These are phyloP conservation scores for Chlorodrepanis virens DNA, from an alignment of 2,113 vertebrate species.

Conservation along the genomic window DNA sequence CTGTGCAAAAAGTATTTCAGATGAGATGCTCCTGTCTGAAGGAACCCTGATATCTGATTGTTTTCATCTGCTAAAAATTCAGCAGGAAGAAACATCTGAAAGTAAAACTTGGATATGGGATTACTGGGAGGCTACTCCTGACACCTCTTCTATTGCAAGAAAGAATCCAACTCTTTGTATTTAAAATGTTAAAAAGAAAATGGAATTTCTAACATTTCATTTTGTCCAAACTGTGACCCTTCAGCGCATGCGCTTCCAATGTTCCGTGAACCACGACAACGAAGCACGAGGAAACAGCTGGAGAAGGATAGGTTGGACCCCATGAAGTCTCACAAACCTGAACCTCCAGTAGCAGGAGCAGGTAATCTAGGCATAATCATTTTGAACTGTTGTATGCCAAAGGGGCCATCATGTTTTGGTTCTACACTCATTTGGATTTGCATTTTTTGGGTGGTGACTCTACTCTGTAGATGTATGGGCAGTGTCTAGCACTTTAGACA, in stretches of 20 bases:
- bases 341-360: conserved; percentile 96
- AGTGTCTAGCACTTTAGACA: background rate
- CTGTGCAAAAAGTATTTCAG: background rate
- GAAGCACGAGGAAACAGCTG: conserved; percentile 94
- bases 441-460: background rate
- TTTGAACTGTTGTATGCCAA: background rate
- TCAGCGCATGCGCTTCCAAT: conserved; percentile 94
- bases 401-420: background rate
- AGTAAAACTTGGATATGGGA: background rate
- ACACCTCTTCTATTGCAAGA: background rate
- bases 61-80: background rate
- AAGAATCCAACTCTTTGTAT: background rate
- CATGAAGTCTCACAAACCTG: conserved; percentile 93
- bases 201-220: background rate
- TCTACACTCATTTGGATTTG: background rate
- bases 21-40: background rate
- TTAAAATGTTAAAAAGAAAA: background rate
- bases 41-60: background rate
- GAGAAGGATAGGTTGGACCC: conserved; percentile 96
- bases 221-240: conserved; percentile 27
- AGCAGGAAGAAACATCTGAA: background rate
- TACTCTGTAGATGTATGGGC: background rate
- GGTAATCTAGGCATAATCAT: conserved; percentile 69
- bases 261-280: conserved; percentile 97
- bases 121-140: background rate